Evolutionary conservation across 1,140 invertebrate species (phyloP).

Genomic region (Papilio glaucus): DNA sequence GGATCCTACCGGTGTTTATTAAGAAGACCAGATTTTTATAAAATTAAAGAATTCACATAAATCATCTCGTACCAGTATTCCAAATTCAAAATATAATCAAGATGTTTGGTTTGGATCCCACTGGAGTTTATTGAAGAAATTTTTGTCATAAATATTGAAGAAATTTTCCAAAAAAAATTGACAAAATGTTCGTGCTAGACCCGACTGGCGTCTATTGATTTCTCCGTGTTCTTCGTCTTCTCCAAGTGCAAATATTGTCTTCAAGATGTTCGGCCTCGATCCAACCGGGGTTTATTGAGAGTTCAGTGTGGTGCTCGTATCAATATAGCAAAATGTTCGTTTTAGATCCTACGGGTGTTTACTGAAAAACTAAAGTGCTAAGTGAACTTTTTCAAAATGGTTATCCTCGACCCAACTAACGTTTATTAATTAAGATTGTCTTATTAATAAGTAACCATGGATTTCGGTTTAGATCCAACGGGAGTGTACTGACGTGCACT

Average conservation of each 20-base stretch:
- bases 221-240: constrained; percentile 39
- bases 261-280: constrained; percentile 70
- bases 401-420: constrained; percentile 71
- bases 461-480: constrained; percentile 66
- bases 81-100: constrained; percentile 37
- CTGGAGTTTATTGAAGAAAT: constrained; percentile 57
- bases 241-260: constrained; percentile 39
- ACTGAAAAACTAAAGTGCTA: constrained; percentile 59
- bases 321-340: constrained; percentile 63
- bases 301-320: not conserved
- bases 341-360: constrained; percentile 71
- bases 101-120: constrained; percentile 57
- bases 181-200: constrained; percentile 69
- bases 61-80: not conserved
- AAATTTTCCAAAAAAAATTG: constrained; percentile 1
- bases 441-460: constrained; percentile 55
- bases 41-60: constrained; percentile 15
- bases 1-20: constrained; percentile 44
- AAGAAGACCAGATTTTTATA: constrained; percentile 33
- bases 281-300: constrained; percentile 70
- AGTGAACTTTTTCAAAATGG: constrained; percentile 56
- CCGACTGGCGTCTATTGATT: constrained; percentile 72
- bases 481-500: constrained; percentile 62
- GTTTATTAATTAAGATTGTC: constrained; percentile 69
- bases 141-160: too few relatives aligned